Evolutionary conservation across 1,140 invertebrate species (phyloP).

Genomic region (Diabrotica undecimpunctata): DNA sequence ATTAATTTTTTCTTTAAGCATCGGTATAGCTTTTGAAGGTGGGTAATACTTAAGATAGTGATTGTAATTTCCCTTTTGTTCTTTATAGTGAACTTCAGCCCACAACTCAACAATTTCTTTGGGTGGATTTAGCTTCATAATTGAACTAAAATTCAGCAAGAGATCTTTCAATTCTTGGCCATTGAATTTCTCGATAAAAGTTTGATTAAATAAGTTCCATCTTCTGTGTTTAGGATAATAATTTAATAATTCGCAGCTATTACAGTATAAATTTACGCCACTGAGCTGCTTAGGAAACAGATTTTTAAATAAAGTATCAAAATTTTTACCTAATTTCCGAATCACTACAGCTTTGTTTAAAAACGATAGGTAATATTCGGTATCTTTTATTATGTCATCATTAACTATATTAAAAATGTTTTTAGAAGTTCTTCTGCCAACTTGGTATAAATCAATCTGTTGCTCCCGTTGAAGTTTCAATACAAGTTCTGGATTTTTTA

Average conservation of each 20-base stretch:
- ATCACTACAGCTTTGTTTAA: constrained; percentile 9
- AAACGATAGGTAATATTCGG: not conserved
- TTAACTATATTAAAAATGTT: constrained; percentile 9
- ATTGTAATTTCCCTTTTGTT: constrained; percentile 8
- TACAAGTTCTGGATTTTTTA: constrained; percentile 12
- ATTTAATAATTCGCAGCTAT: not conserved
- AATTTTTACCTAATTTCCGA: constrained; percentile 7
- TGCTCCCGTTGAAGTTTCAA: constrained; percentile 10
- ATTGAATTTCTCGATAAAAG: not conserved
- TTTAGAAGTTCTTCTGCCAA: constrained; percentile 20
- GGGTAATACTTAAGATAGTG: constrained; percentile 16
- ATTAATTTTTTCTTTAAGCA: constrained; percentile 24
- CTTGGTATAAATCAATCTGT: not conserved
- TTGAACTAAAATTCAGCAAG: not conserved
- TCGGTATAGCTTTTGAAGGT: constrained; percentile 14
- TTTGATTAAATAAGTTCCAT: constrained; percentile 9
- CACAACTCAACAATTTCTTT: constrained; percentile 9
- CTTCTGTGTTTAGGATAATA: constrained; percentile 10
- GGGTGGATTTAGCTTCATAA: not conserved
- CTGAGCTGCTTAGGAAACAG: constrained; percentile 1
- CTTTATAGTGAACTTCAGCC: constrained; percentile 15
- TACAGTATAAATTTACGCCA: not conserved
- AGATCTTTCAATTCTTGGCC: not conserved
- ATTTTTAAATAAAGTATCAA: constrained; percentile 2
- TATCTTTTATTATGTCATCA: constrained; percentile 17